These are phyloP conservation scores for Mycteria americana DNA, from an alignment of 2,797 vertebrate species.

Conservation along the genomic window DNA sequence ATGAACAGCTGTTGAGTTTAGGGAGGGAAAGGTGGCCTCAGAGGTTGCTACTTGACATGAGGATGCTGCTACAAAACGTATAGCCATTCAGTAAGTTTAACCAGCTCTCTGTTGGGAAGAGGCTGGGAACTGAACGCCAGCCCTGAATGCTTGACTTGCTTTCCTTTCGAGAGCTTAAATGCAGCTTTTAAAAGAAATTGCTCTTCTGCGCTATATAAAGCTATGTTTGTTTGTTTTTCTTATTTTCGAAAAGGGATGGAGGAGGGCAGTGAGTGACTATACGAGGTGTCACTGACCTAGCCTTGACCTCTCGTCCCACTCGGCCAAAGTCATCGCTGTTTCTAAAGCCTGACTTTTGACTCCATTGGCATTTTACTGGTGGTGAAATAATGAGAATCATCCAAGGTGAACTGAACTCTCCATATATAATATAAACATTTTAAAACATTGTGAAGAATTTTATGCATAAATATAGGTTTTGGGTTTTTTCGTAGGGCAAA, in stretches of 20 bases:
- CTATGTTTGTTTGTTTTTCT: not conserved
- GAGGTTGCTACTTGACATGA: not conserved
- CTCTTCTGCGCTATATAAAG: conserved; percentile 26
- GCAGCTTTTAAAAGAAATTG: conserved; percentile 4
- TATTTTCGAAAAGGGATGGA: not conserved
- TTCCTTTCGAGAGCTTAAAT: conserved; percentile 6
- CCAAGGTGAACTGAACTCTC: not conserved
- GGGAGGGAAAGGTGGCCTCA: not conserved
- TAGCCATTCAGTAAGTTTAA: not conserved
- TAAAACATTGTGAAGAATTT: not conserved
- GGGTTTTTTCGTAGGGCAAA: not conserved
- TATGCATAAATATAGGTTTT: not conserved
- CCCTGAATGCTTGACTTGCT: not conserved
- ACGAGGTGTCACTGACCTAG: conserved; percentile 20
- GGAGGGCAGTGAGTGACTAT: not conserved
- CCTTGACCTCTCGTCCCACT: not conserved
- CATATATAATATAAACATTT: not conserved
- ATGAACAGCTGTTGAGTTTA: not conserved
- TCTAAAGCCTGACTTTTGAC: conserved; percentile 5
- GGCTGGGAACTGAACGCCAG: not conserved
- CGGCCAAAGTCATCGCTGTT: not conserved
- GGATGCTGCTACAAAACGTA: not conserved
- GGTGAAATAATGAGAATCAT: not conserved
- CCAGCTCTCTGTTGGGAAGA: not conserved
- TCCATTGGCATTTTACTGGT: not conserved